Percentiles rank a stretch among this genome's conserved stretches.
Conservation (phyloP, 2,113 vertebrate genomes). For the Chloropsis hardwickii region DNA sequence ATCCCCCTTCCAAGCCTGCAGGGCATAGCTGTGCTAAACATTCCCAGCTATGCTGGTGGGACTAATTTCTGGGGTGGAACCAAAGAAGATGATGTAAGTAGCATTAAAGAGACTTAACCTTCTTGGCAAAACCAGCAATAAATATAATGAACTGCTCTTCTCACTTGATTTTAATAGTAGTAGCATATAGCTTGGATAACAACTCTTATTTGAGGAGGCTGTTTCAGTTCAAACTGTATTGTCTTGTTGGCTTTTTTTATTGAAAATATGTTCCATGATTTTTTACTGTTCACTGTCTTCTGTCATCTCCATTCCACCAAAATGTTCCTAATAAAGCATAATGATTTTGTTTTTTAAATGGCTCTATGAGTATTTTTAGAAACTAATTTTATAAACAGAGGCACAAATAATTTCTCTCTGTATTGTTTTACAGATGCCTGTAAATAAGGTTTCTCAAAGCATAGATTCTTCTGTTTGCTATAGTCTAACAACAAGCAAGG, state of each 20-base stretch:
- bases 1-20: conserved; percentile 98
- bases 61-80: conserved; percentile 99
- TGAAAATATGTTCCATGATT: not conserved
- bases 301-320: not conserved
- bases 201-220: not conserved
- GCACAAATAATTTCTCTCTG: not conserved
- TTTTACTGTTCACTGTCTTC: not conserved
- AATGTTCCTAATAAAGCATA: not conserved
- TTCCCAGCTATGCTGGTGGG: conserved; percentile 95
- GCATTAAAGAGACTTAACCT: not conserved
- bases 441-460: not conserved
- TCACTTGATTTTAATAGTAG: not conserved
- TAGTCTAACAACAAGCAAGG: not conserved
- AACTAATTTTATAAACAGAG: not conserved
- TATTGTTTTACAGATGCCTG: not conserved
- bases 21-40: conserved; percentile 95
- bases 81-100: conserved; percentile 97
- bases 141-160: not conserved
- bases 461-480: not conserved
- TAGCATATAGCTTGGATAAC: not conserved
- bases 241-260: not conserved
- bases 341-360: not conserved
- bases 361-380: not conserved
- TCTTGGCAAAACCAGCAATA: not conserved
- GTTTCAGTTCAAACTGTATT: not conserved